Percentiles rank a stretch among this genome's conserved stretches.
Evolutionary conservation across 2,888 invertebrate genomes (phyloP).

Genomic region (Rhagophthalmus giganteus): DNA sequence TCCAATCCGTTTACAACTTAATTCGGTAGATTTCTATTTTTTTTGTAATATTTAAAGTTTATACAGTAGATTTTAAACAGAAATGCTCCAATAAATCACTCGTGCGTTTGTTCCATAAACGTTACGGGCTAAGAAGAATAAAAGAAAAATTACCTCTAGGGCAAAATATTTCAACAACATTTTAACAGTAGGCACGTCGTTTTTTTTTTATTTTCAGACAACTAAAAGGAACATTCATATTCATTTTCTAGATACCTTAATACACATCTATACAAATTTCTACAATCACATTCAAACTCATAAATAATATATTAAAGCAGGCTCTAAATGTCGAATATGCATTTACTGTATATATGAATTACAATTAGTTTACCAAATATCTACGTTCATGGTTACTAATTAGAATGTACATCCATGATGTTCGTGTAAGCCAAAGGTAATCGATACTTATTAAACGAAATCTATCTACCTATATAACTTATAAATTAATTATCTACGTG

Average conservation of each 20-base stretch:
- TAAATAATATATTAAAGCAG: slow-evolving; percentile 34
- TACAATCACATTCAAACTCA: slow-evolving; percentile 25
- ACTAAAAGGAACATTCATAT: slow-evolving; percentile 16
- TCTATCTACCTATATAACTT: no score
- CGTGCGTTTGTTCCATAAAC: no score
- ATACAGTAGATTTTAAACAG: no score
- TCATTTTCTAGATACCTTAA: slow-evolving; percentile 21
- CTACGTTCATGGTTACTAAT: slow-evolving; percentile 31
- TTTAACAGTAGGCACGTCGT: no score
- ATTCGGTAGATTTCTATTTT: no score
- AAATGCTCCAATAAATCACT: background rate
- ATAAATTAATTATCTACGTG: no score
- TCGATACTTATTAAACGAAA: no score
- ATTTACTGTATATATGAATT: slow-evolving; percentile 35
- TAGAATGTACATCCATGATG: slow-evolving; percentile 27
- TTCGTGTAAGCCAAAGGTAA: no score
- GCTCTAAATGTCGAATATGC: slow-evolving; percentile 35
- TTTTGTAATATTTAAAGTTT: no score
- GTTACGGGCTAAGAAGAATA: background rate
- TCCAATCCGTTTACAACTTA: no score
- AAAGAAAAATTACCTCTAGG: background rate
- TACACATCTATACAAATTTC: no score
- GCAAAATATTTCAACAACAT: background rate
- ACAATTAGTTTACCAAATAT: slow-evolving; percentile 37
- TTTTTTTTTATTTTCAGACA: slow-evolving; percentile 9